phyloP scores from a whole-genome alignment of 2,113 vertebrate genomes.

The Helogale parvula region DNA sequence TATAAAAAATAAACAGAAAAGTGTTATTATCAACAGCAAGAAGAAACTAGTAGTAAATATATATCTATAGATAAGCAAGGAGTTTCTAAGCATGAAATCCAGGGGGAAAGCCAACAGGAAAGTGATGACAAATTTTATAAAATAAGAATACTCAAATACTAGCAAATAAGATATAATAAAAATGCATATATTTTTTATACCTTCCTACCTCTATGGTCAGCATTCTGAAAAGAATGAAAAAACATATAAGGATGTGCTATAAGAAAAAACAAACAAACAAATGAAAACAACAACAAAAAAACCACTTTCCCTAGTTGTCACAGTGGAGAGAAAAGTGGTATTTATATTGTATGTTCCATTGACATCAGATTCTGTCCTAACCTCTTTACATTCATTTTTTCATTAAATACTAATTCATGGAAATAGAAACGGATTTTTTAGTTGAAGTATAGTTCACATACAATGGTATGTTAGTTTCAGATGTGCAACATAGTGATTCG shows the following conservation, averaged over 20 bases:
- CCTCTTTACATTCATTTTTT: background rate
- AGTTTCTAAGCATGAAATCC: background rate
- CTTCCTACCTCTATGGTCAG: background rate
- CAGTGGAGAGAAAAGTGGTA: background rate
- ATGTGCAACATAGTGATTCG: background rate
- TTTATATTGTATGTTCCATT: background rate
- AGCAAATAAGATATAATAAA: background rate
- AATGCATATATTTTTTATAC: background rate
- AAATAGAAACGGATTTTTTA: background rate
- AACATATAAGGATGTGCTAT: rapidly evolving
- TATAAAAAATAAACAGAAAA: background rate
- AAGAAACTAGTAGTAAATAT: background rate
- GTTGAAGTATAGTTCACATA: background rate
- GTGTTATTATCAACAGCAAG: background rate
- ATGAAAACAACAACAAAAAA: background rate
- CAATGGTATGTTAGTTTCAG: background rate
- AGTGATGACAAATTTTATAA: background rate
- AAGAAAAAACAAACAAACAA: background rate
- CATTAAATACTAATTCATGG: background rate
- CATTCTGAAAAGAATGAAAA: background rate
- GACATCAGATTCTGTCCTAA: background rate
- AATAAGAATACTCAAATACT: background rate
- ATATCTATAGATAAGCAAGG: background rate
- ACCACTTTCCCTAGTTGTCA: background rate
- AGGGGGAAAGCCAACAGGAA: background rate